Base-by-base conservation (phyloP, 2,888 invertebrate species). In the Perdita meconis region DNA sequence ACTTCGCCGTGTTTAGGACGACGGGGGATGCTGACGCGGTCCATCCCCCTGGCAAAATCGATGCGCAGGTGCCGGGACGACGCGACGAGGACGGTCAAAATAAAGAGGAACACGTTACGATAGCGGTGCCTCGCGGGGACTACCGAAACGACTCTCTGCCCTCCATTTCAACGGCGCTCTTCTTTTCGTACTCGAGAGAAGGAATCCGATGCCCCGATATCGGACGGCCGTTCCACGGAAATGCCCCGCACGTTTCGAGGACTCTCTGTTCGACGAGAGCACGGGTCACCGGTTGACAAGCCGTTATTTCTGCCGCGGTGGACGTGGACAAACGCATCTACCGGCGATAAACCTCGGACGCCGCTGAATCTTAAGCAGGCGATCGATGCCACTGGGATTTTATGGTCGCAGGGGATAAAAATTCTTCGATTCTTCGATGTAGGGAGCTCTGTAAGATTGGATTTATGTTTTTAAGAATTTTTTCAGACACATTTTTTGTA, bases 241-340 rank as follows among this genome's bases (percentile, higher is more conserved):
- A 74, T 67, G 74, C 74, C 8, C 55, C 8, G 65, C 70, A 66
- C 78, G 70, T 77, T 66, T 71, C 53, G 66, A 61, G 83, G 24
- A 61, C 53, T 16, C 36, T 10, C n/a, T 53, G 26, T 22, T 38
- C 22, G 38, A 40, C 34, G 53, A 22, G 44, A 34, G 16, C 57
- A 57, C 57, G 76, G 76, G 74, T 76, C 77, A 64, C 12, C 53
- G 74, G 38, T 50, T 59, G 68, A 74, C 77, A 47, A 68, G 74
- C 77, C 74, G 67, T 77, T 74, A 74, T 53, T 77, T 38, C 16
- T 19, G 59, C 12, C 42, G 16, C 2, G 40, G 36, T 6, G 36
- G 12, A 24, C 40, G 51, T 51, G 59, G 24, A 67, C 50, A 68
- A 19, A 12, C 36, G 38, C 57, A 44, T 26, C n/a, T 36, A 26